A percentile compares a stretch with the other conserved stretches of the same genome.
These are phyloP conservation scores for Macrosiphum euphorbiae DNA, from an alignment of 2,888 invertebrate species.

Conservation along the genomic window DNA sequence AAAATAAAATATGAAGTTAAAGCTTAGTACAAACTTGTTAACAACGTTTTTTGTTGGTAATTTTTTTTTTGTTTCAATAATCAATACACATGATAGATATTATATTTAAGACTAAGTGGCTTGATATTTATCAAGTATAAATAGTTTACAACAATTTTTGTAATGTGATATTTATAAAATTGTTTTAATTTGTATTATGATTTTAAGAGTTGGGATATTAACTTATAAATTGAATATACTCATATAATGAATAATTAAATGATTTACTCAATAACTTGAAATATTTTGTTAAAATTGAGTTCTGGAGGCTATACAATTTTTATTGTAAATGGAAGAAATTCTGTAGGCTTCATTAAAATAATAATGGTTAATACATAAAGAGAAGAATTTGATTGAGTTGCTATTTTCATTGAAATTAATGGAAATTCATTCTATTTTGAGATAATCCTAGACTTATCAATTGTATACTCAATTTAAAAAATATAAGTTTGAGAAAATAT, in stretches of 20 bases:
- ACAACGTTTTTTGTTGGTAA: neutral
- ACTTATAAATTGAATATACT: neutral
- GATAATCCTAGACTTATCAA: neutral
- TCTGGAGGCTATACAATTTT: neutral
- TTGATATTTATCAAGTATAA: neutral
- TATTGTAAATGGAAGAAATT: neutral
- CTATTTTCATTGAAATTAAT: neutral
- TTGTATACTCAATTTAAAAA: neutral
- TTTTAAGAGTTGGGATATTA: neutral
- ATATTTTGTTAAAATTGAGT: neutral
- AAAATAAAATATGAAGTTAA: neutral
- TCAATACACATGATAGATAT: neutral
- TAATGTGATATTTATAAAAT: neutral
- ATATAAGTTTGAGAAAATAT: neutral
- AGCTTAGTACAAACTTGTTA: neutral
- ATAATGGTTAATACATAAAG: neutral
- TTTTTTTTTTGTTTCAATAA: neutral
- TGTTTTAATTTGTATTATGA: neutral
- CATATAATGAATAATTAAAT: neutral
- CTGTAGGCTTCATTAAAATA: neutral
- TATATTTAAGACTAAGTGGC: neutral
- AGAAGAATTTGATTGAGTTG: neutral
- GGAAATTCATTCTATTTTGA: neutral
- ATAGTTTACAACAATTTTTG: neutral
- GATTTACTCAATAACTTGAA: neutral